Conservation (phyloP, 2,113 vertebrate genomes). For the Nerophis ophidion region DNA sequence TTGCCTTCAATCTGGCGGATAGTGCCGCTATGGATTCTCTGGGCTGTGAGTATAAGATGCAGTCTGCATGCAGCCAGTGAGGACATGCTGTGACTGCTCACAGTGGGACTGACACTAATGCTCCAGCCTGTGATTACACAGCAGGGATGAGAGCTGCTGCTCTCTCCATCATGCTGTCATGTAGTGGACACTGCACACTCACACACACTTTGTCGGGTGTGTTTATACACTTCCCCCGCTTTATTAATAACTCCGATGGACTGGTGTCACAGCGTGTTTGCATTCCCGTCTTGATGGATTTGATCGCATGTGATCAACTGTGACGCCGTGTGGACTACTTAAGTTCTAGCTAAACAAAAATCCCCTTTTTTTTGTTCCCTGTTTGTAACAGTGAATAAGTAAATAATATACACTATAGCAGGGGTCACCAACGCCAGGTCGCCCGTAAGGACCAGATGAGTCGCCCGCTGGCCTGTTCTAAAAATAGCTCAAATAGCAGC, state of each 20-base stretch:
- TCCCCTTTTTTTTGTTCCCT: too few relatives aligned
- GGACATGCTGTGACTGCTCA: slow-evolving; percentile 42
- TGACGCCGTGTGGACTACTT: too few relatives aligned
- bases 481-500: too few relatives aligned
- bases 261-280: slow-evolving; percentile 1
- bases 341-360: too few relatives aligned
- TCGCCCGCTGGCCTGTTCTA: too few relatives aligned
- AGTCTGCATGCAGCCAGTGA: slow-evolving; percentile 28
- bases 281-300: background rate
- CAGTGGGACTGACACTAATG: slow-evolving; percentile 47
- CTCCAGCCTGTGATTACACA: slow-evolving; percentile 28
- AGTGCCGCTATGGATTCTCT: slow-evolving; percentile 31
- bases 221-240: background rate
- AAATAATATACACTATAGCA: too few relatives aligned
- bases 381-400: too few relatives aligned
- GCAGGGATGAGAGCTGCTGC: slow-evolving; percentile 15
- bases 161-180: slow-evolving; percentile 20
- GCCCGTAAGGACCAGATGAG: too few relatives aligned
- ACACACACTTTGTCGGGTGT: background rate
- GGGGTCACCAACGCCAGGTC: too few relatives aligned
- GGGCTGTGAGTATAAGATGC: slow-evolving; percentile 27
- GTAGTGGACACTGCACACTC: slow-evolving; percentile 10
- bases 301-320: background rate
- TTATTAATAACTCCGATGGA: background rate
- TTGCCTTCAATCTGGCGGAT: slow-evolving; percentile 12